A percentile compares a stretch with the other conserved stretches of the same genome.
These are phyloP conservation scores for Pogonognathellus flavescens DNA, from an alignment of 1,140 invertebrate genomes.

Conservation along the genomic window DNA sequence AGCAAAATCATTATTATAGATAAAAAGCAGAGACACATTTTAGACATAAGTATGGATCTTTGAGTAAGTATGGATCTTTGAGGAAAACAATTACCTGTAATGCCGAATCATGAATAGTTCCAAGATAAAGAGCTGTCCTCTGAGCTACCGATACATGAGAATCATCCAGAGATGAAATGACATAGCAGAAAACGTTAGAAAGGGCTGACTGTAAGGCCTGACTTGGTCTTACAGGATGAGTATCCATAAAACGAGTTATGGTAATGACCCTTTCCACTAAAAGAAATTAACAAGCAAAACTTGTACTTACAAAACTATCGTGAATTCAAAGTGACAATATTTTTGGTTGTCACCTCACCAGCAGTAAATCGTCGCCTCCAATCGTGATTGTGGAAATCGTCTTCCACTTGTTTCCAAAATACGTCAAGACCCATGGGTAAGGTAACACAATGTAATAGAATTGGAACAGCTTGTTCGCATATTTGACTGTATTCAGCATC, in stretches of 20 bases:
- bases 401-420: slow-evolving; percentile 93
- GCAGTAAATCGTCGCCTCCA: slow-evolving; percentile 93
- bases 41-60: too few species aligned
- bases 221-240: slow-evolving; percentile 85
- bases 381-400: slow-evolving; percentile 91
- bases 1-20: not conserved
- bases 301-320: too few species aligned
- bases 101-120: slow-evolving; percentile 91
- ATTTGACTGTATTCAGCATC: slow-evolving; percentile 84
- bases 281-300: slow-evolving; percentile 59
- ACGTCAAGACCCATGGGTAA: slow-evolving; percentile 92
- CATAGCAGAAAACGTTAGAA: slow-evolving; percentile 96
- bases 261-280: slow-evolving; percentile 92
- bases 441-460: slow-evolving; percentile 94
- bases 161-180: slow-evolving; percentile 96
- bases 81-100: slow-evolving; percentile 78
- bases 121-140: slow-evolving; percentile 90
- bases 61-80: too few species aligned
- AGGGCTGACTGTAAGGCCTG: slow-evolving; percentile 91
- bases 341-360: slow-evolving; percentile 70
- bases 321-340: too few species aligned
- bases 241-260: slow-evolving; percentile 92
- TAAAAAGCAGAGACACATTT: too few species aligned
- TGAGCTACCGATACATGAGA: slow-evolving; percentile 94
- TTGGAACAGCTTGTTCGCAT: slow-evolving; percentile 87